These are phyloP conservation scores for Brachylomia viminalis DNA, from an alignment of 2,888 invertebrate genomes.

Conservation along the genomic window DNA sequence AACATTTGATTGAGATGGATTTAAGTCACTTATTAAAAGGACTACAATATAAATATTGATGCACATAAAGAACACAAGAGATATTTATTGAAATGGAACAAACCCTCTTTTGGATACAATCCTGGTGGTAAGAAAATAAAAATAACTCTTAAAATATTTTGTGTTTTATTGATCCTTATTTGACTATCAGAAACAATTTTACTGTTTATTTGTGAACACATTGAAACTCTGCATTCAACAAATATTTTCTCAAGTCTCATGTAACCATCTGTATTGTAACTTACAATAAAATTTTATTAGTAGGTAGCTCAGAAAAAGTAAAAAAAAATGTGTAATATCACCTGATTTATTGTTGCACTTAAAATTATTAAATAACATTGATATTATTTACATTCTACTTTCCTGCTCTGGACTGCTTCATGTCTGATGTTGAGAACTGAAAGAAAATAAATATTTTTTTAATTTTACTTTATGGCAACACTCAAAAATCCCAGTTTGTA, in stretches of 20 bases:
- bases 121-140: slow-evolving; percentile 55
- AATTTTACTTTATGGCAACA: neutral
- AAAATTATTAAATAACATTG: slow-evolving; percentile 74
- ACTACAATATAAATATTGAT: neutral
- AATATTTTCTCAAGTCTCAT: no score
- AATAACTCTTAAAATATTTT: slow-evolving; percentile 39
- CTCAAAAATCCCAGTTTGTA: neutral
- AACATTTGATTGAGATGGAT: neutral
- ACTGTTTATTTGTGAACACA: neutral
- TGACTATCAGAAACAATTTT: neutral
- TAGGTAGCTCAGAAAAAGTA: neutral
- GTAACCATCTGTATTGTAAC: neutral
- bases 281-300: no score
- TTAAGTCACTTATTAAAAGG: neutral
- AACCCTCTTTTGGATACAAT: slow-evolving; percentile 44
- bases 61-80: no score
- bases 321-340: slow-evolving; percentile 39
- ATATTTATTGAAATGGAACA: neutral
- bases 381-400: slow-evolving; percentile 77
- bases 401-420: slow-evolving; percentile 16
- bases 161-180: slow-evolving; percentile 32
- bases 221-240: neutral
- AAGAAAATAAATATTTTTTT: slow-evolving; percentile 60
- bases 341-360: slow-evolving; percentile 74
- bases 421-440: slow-evolving; percentile 69